Evolutionary conservation across 2,113 vertebrate genomes (phyloP).

Genomic region (Neoarius graeffei): DNA sequence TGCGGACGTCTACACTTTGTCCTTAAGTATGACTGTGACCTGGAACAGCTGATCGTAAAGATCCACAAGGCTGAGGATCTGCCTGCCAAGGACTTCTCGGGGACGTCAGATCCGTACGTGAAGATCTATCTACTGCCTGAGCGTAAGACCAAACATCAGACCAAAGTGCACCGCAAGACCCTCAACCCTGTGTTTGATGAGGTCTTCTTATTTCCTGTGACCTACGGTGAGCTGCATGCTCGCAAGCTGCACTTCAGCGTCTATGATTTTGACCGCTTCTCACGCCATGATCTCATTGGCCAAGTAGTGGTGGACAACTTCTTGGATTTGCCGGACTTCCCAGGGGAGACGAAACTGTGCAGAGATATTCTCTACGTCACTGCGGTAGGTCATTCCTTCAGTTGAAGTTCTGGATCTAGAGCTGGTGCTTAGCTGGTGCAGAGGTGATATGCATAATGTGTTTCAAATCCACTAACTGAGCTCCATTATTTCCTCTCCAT

Average conservation of each 20-base stretch:
- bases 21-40: conserved; percentile 94
- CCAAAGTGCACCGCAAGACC: conserved; percentile 99
- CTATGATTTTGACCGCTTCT: conserved; percentile 98
- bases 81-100: conserved; percentile 97
- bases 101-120: conserved; percentile 96
- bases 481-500: background rate
- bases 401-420: background rate
- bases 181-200: conserved; percentile 97
- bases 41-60: conserved; percentile 97
- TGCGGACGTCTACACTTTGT: conserved; percentile 92
- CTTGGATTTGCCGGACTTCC: conserved; percentile 95
- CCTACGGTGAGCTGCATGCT: conserved; percentile 84
- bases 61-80: conserved; percentile 94
- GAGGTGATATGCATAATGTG: background rate
- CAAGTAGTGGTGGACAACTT: conserved; percentile 98
- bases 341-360: conserved; percentile 93
- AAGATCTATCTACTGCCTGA: conserved; percentile 98
- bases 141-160: conserved; percentile 98
- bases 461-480: background rate
- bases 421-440: background rate
- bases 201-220: conserved; percentile 94
- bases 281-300: conserved; percentile 95
- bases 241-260: conserved; percentile 98
- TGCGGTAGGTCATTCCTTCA: conserved; percentile 80
- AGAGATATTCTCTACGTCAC: conserved; percentile 95